These are phyloP conservation scores for Temnothorax longispinosus DNA, from an alignment of 1,140 invertebrate species.

Conservation along the genomic window DNA sequence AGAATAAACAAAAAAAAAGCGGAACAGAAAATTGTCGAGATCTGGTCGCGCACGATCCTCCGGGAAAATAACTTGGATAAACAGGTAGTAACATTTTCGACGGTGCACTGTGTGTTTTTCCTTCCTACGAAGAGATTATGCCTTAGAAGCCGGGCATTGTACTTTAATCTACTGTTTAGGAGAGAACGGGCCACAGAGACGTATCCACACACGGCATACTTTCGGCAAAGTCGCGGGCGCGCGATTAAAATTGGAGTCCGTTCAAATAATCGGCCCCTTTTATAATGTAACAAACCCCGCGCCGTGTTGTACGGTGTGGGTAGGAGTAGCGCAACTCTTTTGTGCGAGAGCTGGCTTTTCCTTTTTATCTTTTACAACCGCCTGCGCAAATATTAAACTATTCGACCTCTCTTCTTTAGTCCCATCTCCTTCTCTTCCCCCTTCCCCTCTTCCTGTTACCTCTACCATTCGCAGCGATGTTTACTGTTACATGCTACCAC, in stretches of 20 bases:
- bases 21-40: constrained; percentile 44
- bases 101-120: constrained; percentile 19
- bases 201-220: not conserved
- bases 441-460: not conserved
- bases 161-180: constrained; percentile 49
- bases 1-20: constrained; percentile 15
- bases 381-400: constrained; percentile 43
- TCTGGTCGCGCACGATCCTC: constrained; percentile 44
- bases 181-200: not conserved
- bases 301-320: not conserved
- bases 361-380: constrained; percentile 35
- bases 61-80: constrained; percentile 51
- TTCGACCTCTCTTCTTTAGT: constrained; percentile 3
- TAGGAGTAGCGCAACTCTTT: not conserved
- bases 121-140: constrained; percentile 30
- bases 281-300: constrained; percentile 30
- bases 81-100: constrained; percentile 44
- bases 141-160: constrained; percentile 19
- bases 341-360: constrained; percentile 2
- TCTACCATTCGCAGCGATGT: not conserved
- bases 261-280: constrained; percentile 50
- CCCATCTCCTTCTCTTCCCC: not conserved
- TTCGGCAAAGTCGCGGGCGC: not conserved
- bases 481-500: constrained; percentile 27
- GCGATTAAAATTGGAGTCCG: constrained; percentile 49